Percentiles rank a stretch among this genome's conserved stretches.
phyloP scores from a whole-genome alignment of 1,140 invertebrate genomes.

The Cotesia chilonis region DNA sequence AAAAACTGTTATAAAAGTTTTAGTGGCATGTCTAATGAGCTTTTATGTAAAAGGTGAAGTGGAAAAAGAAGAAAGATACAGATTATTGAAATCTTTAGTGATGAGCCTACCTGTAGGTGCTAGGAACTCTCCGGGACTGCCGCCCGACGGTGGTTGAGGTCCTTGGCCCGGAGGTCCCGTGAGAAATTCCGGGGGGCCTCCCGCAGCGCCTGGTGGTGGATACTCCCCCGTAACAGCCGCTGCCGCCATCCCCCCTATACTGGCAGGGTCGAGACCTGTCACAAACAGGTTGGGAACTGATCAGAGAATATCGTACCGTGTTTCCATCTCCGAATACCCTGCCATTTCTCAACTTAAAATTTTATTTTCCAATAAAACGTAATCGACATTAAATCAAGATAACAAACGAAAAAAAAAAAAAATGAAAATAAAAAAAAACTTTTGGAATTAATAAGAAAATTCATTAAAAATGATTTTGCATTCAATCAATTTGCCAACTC shows the following conservation, averaged over 20 bases:
- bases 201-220: constrained; percentile 70
- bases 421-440: background rate
- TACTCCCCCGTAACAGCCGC: constrained; percentile 72
- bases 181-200: constrained; percentile 68
- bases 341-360: constrained; percentile 30
- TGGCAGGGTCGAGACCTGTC: constrained; percentile 74
- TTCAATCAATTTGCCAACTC: constrained; percentile 41
- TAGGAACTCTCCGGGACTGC: constrained; percentile 64
- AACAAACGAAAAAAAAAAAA: background rate
- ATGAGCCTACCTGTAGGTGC: constrained; percentile 62
- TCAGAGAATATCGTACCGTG: constrained; percentile 57
- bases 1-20: too few relatives aligned
- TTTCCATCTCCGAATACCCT: constrained; percentile 56
- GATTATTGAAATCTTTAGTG: constrained; percentile 8
- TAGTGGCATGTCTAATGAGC: too few relatives aligned
- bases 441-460: background rate
- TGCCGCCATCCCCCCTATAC: constrained; percentile 74
- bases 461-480: background rate
- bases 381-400: background rate
- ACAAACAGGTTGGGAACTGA: constrained; percentile 65
- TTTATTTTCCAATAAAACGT: background rate
- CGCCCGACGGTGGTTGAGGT: constrained; percentile 66
- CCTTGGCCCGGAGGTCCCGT: constrained; percentile 69
- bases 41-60: too few relatives aligned
- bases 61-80: background rate